Evolutionary conservation across 2,888 invertebrate species (phyloP).

Genomic region (Chrysolina haemoptera): DNA sequence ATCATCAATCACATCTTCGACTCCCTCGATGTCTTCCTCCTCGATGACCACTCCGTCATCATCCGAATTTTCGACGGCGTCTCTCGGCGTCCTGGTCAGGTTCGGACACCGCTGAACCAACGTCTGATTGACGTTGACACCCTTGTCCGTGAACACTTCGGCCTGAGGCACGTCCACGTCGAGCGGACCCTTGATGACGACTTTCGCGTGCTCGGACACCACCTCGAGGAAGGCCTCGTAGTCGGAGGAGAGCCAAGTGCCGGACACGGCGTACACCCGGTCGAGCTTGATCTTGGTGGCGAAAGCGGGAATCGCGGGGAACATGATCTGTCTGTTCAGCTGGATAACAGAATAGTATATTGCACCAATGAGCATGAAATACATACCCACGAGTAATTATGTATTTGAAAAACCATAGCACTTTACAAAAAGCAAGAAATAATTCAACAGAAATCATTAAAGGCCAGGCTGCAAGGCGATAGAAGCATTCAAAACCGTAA

Average conservation of each 20-base stretch:
- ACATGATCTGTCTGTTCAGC: slow-evolving; percentile 76
- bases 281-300: slow-evolving; percentile 76
- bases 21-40: slow-evolving; percentile 37
- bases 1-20: slow-evolving; percentile 10
- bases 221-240: slow-evolving; percentile 76
- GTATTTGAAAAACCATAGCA: too few relatives aligned
- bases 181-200: slow-evolving; percentile 69
- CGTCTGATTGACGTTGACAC: slow-evolving; percentile 68
- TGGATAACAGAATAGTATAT: slow-evolving; percentile 1
- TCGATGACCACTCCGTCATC: slow-evolving; percentile 45
- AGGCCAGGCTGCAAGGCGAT: too few relatives aligned
- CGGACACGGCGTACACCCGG: slow-evolving; percentile 67
- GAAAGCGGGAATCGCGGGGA: slow-evolving; percentile 78
- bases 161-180: slow-evolving; percentile 55
- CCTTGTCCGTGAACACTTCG: slow-evolving; percentile 55
- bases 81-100: slow-evolving; percentile 45
- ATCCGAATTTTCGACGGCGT: slow-evolving; percentile 30
- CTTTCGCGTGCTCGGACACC: slow-evolving; percentile 70
- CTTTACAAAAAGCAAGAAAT: too few relatives aligned
- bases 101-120: slow-evolving; percentile 64
- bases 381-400: too few relatives aligned
- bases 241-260: slow-evolving; percentile 71
- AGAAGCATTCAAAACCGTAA: too few relatives aligned
- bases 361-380: too few relatives aligned
- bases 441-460: too few relatives aligned